Conservation (phyloP, 2,888 invertebrate species). For the Mystacides longicornis region DNA sequence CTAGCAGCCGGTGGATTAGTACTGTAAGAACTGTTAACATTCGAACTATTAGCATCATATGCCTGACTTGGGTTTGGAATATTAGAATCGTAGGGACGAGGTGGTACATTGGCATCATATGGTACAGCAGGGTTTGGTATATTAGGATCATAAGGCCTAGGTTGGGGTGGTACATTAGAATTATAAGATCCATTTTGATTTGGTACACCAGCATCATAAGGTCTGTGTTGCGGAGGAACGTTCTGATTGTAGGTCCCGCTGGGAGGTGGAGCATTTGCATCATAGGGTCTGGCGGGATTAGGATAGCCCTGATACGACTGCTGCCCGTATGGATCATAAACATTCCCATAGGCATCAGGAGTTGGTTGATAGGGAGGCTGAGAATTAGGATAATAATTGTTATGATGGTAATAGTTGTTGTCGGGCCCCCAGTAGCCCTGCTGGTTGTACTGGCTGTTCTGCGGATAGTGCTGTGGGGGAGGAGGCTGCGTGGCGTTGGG, state of each 20-base stretch:
- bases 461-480: conserved; percentile 21
- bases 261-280: conserved; percentile 7
- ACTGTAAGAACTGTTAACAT: neutral
- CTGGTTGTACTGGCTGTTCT: conserved; percentile 30
- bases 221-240: conserved; percentile 13
- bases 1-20: neutral
- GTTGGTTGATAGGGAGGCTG: conserved; percentile 25
- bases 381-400: conserved; percentile 38
- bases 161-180: neutral
- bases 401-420: conserved; percentile 36
- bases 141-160: neutral
- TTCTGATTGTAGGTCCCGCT: conserved; percentile 9
- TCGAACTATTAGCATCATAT: neutral
- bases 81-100: neutral
- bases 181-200: conserved; percentile 3
- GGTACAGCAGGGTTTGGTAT: neutral
- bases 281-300: conserved; percentile 19
- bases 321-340: conserved; percentile 19
- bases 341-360: conserved; percentile 17
- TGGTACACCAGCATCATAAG: neutral
- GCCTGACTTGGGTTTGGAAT: neutral
- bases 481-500: conserved; percentile 13
- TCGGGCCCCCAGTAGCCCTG: conserved; percentile 29
- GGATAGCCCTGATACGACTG: conserved; percentile 20
- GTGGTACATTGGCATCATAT: neutral